Base-by-base conservation (phyloP, 2,797 vertebrate species). In the Nyctibius grandis region DNA sequence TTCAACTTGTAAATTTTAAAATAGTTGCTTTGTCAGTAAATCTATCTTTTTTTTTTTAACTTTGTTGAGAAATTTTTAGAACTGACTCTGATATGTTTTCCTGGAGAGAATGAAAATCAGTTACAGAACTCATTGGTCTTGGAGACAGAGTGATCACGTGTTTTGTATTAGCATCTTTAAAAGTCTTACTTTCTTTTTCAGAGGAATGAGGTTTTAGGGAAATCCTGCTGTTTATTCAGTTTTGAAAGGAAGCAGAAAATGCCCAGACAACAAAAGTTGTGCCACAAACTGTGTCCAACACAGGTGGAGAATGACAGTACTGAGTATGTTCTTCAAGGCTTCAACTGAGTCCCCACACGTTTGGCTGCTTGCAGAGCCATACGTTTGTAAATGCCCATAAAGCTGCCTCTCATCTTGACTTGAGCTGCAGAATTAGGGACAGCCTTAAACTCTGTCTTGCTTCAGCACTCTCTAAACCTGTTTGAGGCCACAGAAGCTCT, bases 351-450 rank as follows among this genome's bases (percentile, higher is more conserved):
- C 45, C 75, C 40, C 51, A 28, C 47, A 36, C 5, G 0, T 87
- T 65, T 74, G 69, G 48, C 64, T 82, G 75, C 78, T 57, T 50
- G 72, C 64, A 61, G 78, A 70, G 50, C 82, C 15, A 2, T 48
- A 19, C 0, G 1, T 68, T 75, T 92, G 69, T 84, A 93, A 93
- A 73, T 69, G 76, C 76, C 63, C 47, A 18, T 83, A 93, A 96
- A 95, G 61, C 79, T 95, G 79, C 70, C 40, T 90, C 77, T 92
- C 45, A 83, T 94, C 86, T 91, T 88, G 88, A 80, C 9, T 53
- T 89, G 78, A 95, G 89, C 85, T 70, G 63, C 74, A 95, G 88
- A 95, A 95, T 94, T 95, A 96, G 79, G 77, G 85, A 81, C 79
- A 86, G 80, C 85, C 70, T 94, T 94, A 93, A 90, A 76, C 74